Evolutionary conservation across 2,888 invertebrate genomes (phyloP).

Genomic region (Buathra laborator): DNA sequence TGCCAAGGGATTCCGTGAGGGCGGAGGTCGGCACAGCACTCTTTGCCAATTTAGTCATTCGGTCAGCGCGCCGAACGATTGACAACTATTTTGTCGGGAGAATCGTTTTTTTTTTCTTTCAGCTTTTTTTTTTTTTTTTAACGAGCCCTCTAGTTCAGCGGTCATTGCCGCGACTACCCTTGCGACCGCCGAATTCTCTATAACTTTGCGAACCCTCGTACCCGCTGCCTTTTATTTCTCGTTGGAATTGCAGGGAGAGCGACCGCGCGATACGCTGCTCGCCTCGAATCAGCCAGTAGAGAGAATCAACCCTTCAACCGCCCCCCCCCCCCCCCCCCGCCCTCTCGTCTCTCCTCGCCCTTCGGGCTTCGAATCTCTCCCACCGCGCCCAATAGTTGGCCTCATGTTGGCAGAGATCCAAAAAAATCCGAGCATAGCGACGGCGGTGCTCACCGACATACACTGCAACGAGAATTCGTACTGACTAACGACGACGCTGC

Average conservation of each 20-base stretch:
- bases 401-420: conserved; percentile 58
- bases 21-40: conserved; percentile 13
- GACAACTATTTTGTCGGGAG: conserved; percentile 78
- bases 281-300: conserved; percentile 20
- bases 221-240: conserved; percentile 46
- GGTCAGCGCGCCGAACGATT: conserved; percentile 72
- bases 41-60: conserved; percentile 65
- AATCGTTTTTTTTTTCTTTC: conserved; percentile 52
- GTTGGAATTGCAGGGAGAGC: conserved; percentile 16
- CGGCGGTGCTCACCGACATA: conserved; percentile 7
- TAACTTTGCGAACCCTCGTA: conserved; percentile 7
- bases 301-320: neutral
- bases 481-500: conserved; percentile 33
- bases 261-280: conserved; percentile 4
- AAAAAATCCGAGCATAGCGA: conserved; percentile 57
- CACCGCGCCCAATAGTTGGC: conserved; percentile 25
- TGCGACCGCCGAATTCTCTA: conserved; percentile 32
- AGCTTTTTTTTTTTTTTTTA: conserved; percentile 41
- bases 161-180: conserved; percentile 46
- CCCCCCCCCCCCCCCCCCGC: no score
- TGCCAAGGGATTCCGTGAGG: conserved; percentile 10
- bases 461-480: conserved; percentile 3
- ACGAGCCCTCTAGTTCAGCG: conserved; percentile 40
- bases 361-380: conserved; percentile 31
- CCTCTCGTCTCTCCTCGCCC: conserved; percentile 2